Conservation (phyloP, 2,888 invertebrate genomes). For the Choristoneura rosaceana region DNA sequence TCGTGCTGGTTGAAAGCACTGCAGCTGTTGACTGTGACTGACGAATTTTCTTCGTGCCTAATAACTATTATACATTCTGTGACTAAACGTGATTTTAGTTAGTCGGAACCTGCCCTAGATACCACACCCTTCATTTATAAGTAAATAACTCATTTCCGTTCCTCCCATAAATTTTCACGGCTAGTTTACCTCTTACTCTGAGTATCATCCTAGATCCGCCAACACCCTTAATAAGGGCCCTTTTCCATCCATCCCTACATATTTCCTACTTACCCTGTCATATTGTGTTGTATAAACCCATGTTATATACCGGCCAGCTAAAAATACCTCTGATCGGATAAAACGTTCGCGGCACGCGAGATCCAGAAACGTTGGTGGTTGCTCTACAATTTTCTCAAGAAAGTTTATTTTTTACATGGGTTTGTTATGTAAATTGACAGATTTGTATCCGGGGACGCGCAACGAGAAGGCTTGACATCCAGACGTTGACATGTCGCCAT, state of each 20-base stretch:
- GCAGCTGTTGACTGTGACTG: too few relatives aligned
- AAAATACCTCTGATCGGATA: not conserved
- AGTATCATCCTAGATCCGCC: constrained; percentile 48
- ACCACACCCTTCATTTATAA: not conserved
- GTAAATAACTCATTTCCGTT: constrained; percentile 36
- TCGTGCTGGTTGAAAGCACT: too few relatives aligned
- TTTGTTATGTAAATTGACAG: constrained; percentile 45
- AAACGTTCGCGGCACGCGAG: not conserved
- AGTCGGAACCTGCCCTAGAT: not conserved
- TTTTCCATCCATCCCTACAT: constrained; percentile 52
- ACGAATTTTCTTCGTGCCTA: too few relatives aligned
- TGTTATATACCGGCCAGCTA: constrained; percentile 34
- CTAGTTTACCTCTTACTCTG: constrained; percentile 47
- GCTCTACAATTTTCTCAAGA: constrained; percentile 27
- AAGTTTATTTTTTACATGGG: constrained; percentile 34
- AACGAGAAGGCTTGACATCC: constrained; percentile 31
- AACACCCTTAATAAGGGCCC: constrained; percentile 55
- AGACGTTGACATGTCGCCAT: constrained; percentile 33
- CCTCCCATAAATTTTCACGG: constrained; percentile 42
- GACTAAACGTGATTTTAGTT: not conserved
- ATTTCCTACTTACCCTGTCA: constrained; percentile 58
- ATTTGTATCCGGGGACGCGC: constrained; percentile 39
- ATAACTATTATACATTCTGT: too few relatives aligned
- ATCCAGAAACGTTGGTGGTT: not conserved
- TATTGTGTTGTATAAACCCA: constrained; percentile 48